Evolutionary conservation across 2,888 invertebrate genomes (phyloP), one percentile per base, ranked within the genome.

Genomic region (Morpho achilles): DNA sequence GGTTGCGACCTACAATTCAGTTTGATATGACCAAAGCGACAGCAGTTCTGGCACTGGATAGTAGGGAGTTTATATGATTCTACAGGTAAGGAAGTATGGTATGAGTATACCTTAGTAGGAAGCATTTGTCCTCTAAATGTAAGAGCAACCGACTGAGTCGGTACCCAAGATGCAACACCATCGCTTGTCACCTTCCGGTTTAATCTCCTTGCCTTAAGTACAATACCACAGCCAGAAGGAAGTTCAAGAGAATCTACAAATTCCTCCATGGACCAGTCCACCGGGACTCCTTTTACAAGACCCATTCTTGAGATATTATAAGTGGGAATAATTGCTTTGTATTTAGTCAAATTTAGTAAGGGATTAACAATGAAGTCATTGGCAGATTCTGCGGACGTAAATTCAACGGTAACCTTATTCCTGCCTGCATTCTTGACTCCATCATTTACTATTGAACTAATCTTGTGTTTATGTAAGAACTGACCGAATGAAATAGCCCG

Each of bases 391-490:
- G 59, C 54, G 1, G 49, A 22, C 8, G 40, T 45, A 42, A 64
- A 64, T 32, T 61, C 54, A 3, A 62, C 55, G 2, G 53, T 41
- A 8, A 59, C 43, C 48, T 48, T 57, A 39, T 63, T 63, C 2
- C 60, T 51, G 2, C 65, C 61, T 4, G 50, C 50, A 41, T 42
- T 46, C 56, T 61, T 63, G 7, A 60, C 61, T n/a, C 61, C 61
- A 32, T 60, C 61, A 9, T 46, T 57, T 1, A 51, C 8, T 7
- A 65, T 58, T 5, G 44, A 8, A 16, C 8, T 3, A 9, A 63
- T 40, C 9, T 59, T 61, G 8, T 61, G 44, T 23, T 54, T 52
- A 8, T 43, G 16, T 6, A 61, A 10, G 46, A 58, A 57, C 10
- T 53, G 47, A 8, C 58, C 59, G 10, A 59, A 59, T 40, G 55